Evolutionary conservation across 2,888 invertebrate genomes (phyloP).

Genomic region (Volucella zonaria): DNA sequence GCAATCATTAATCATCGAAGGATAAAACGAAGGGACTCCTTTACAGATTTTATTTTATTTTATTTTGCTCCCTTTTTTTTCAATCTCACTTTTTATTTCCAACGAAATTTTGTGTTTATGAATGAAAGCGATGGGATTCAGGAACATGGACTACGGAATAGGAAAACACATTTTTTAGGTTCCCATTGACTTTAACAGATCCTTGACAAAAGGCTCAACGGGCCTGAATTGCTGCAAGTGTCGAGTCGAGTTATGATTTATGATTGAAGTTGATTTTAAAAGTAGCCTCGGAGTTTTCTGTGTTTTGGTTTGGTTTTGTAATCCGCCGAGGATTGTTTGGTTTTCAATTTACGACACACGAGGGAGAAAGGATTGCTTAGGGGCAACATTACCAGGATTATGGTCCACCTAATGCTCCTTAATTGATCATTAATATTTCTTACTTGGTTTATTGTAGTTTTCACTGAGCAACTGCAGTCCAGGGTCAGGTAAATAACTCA

Average conservation of each 20-base stretch:
- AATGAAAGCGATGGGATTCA: conserved; percentile 35
- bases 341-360: conserved; percentile 9
- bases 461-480: background rate
- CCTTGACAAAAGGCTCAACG: conserved; percentile 31
- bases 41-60: conserved; percentile 32
- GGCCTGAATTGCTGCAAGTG: conserved; percentile 58
- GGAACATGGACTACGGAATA: conserved; percentile 3
- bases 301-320: conserved; percentile 52
- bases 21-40: conserved; percentile 30
- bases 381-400: conserved; percentile 42
- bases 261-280: conserved; percentile 40
- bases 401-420: conserved; percentile 63
- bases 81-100: conserved; percentile 13
- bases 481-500: conserved; percentile 9
- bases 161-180: conserved; percentile 21
- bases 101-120: conserved; percentile 42
- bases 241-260: conserved; percentile 60
- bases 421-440: conserved; percentile 60
- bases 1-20: conserved; percentile 70
- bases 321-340: conserved; percentile 31
- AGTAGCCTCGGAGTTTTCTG: background rate
- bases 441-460: conserved; percentile 9
- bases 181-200: conserved; percentile 45
- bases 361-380: conserved; percentile 53
- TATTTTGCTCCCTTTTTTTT: conserved; percentile 17